Evolutionary conservation across 2,888 invertebrate species (phyloP).

Genomic region (Zygothrica quintamaculata): DNA sequence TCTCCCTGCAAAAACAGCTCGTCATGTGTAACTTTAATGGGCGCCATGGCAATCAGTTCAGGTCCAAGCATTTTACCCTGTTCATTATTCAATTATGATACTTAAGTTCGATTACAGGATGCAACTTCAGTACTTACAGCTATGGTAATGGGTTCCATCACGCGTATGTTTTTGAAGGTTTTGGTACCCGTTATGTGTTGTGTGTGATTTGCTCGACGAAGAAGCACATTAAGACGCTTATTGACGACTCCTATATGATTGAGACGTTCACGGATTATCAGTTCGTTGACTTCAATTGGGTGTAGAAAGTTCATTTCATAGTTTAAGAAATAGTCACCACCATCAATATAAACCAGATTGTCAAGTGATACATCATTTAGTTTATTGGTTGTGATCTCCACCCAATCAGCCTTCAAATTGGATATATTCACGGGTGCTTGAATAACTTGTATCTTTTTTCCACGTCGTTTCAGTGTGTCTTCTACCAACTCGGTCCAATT

Average conservation of each 20-base stretch:
- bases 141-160: constrained; percentile 84
- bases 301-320: constrained; percentile 85
- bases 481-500: constrained; percentile 84
- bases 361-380: constrained; percentile 70
- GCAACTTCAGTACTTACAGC: constrained; percentile 63
- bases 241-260: constrained; percentile 85
- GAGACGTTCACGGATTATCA: constrained; percentile 84
- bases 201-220: constrained; percentile 81
- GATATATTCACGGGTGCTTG: constrained; percentile 67
- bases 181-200: constrained; percentile 85
- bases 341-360: constrained; percentile 83
- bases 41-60: constrained; percentile 84
- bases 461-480: constrained; percentile 85
- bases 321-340: constrained; percentile 84
- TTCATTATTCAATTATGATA: neutral
- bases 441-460: constrained; percentile 85
- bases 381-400: constrained; percentile 69
- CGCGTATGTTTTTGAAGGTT: constrained; percentile 84
- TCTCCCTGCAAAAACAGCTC: constrained; percentile 84
- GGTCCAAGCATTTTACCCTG: constrained; percentile 85
- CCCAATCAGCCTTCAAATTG: constrained; percentile 77
- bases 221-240: constrained; percentile 84
- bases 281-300: constrained; percentile 82
- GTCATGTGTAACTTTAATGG: constrained; percentile 84
- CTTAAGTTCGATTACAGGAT: neutral